Percentiles rank a stretch among this genome's conserved stretches.
Conservation (phyloP, 2,113 vertebrate species). For the Megaleporinus macrocephalus region DNA sequence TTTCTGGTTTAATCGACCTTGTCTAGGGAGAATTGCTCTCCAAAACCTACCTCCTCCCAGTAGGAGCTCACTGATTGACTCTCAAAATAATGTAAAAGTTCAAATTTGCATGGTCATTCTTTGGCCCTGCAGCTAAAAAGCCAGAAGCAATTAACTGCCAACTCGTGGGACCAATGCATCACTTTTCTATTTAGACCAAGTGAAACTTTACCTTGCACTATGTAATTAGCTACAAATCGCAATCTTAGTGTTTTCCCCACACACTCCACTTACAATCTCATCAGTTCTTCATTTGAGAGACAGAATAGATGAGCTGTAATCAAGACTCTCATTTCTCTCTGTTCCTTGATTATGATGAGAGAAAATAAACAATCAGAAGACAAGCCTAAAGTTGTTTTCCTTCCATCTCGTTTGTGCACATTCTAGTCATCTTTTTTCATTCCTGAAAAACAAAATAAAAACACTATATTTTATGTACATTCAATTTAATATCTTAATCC, state of each 20-base stretch:
- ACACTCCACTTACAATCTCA: slow-evolving; percentile 45
- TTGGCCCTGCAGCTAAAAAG: slow-evolving; percentile 21
- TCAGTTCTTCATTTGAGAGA: slow-evolving; percentile 38
- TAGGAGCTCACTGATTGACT: slow-evolving; percentile 5
- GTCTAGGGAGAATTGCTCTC: slow-evolving; percentile 1
- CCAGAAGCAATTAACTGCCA: slow-evolving; percentile 27
- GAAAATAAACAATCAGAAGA: slow-evolving; percentile 19
- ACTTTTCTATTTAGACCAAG: slow-evolving; percentile 27
- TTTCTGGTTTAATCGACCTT: not conserved
- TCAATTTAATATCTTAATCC: not conserved
- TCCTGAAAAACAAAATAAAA: not conserved
- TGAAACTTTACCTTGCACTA: slow-evolving; percentile 18
- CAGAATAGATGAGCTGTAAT: slow-evolving; percentile 33
- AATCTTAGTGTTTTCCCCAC: slow-evolving; percentile 36
- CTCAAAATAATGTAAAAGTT: slow-evolving; percentile 23
- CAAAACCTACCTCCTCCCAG: slow-evolving; percentile 12
- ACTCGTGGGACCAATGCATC: slow-evolving; percentile 34
- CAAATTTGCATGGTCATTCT: slow-evolving; percentile 32
- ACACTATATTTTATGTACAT: not conserved
- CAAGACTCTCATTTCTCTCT: slow-evolving; percentile 30
- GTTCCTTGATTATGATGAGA: slow-evolving; percentile 31
- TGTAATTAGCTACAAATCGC: slow-evolving; percentile 45
- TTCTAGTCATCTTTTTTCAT: not conserved
- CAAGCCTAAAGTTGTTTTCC: not conserved
- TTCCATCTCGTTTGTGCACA: not conserved